Base-by-base conservation (phyloP, 2,113 vertebrate species). In the Colinus virginianus region DNA sequence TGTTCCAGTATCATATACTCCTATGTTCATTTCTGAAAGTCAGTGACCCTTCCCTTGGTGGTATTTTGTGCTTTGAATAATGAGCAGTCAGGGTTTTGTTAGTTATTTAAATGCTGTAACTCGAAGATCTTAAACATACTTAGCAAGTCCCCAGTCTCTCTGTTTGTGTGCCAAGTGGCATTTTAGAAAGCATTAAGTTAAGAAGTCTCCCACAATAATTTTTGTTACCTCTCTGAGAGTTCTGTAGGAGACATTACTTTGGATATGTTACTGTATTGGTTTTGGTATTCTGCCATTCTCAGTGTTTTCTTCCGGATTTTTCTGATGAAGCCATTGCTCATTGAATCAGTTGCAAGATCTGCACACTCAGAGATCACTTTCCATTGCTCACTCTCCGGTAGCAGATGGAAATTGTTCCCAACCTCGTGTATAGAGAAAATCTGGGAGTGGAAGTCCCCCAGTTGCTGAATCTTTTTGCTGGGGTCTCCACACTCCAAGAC, bases 141-240 rank as follows among this genome's bases (percentile, higher is more conserved):
- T 96, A 93, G 74, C 72, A 93, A 72, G 71, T 95, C 88, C 84
- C 4, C 0, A 87, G 74, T 81, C 74, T 86, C 67, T 80, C 78
- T 86, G 53, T 88, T 93, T 94, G 80, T 79, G 70, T 94, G 91
- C 85, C 85, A 78, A 90, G 46, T 90, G 70, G 59, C 85, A 81
- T 92, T 94, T 94, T 81, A 70, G 72, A 94, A 94, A 94, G 90
- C 82, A 90, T 90, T 96, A 93, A 79, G 80, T 90, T 90, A 91
- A 94, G 84, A 74, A 93, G 83, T 43, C 66, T 78, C 53, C 62
- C 58, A 69, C 77, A 86, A 58, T 84, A 90, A 87, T 81, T 91
- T 86, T n/a, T 10, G 0, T 72, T 94, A 51, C 23, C 40, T 91
- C 38, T 88, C 75, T 38, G 74, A 87, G 77, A n/a, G 84, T 86